A percentile compares a stretch with the other conserved stretches of the same genome.
These are phyloP conservation scores for Bothrops jararaca DNA, from an alignment of 2,113 vertebrate species.

Conservation along the genomic window DNA sequence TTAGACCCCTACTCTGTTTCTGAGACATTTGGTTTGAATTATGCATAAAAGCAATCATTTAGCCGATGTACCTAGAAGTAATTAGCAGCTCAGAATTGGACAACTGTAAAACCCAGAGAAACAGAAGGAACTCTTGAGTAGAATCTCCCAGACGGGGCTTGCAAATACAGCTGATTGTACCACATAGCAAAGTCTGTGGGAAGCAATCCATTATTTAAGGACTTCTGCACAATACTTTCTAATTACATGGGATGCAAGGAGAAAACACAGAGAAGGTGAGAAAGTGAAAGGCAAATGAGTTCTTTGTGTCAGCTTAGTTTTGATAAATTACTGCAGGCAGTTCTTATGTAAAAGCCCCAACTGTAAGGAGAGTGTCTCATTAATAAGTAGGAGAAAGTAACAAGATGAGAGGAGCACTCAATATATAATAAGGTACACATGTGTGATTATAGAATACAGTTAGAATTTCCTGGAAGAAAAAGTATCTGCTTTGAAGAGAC, in stretches of 20 bases:
- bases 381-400: constrained; percentile 4
- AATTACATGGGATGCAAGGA: constrained; percentile 10
- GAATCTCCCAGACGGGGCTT: not conserved
- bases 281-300: constrained; percentile 11
- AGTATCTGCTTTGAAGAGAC: not conserved
- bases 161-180: not conserved
- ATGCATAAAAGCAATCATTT: not conserved
- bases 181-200: not conserved
- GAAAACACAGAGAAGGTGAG: constrained; percentile 13
- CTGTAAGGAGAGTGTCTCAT: constrained; percentile 1
- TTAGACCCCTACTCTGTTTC: not conserved
- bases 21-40: not conserved
- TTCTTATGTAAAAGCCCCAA: constrained; percentile 2
- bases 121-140: not conserved
- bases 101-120: not conserved
- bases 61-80: not conserved
- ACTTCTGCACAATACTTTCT: not conserved
- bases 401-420: not conserved
- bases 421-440: not conserved
- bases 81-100: not conserved
- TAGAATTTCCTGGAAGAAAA: not conserved
- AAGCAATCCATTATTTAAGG: not conserved
- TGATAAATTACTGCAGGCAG: constrained; percentile 6
- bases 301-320: constrained; percentile 21
- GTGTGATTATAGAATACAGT: not conserved